These are phyloP conservation scores for Gymnocypris eckloni DNA, from an alignment of 2,797 vertebrate genomes.

Conservation along the genomic window DNA sequence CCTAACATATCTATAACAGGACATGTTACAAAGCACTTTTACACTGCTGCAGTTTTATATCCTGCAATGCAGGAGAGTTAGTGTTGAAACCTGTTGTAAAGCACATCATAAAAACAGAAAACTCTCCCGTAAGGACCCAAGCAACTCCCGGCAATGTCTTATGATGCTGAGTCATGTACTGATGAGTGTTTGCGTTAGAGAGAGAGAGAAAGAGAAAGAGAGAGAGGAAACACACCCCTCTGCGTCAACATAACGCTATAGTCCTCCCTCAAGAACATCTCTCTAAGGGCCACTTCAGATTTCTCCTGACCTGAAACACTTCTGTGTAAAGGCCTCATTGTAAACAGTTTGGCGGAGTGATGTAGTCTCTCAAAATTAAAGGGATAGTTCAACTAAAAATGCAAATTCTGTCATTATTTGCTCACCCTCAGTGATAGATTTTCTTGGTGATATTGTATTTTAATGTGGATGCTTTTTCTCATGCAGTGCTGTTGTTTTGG, in stretches of 20 bases:
- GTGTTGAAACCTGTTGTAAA: slow-evolving; percentile 5
- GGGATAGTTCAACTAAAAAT: background rate
- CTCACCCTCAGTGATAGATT: background rate
- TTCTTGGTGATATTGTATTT: background rate
- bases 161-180: slow-evolving; percentile 60
- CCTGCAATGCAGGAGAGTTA: background rate
- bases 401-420: background rate
- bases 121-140: slow-evolving; percentile 23
- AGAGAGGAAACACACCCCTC: slow-evolving; percentile 22
- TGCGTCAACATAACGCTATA: slow-evolving; percentile 30
- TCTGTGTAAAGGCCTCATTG: slow-evolving; percentile 24
- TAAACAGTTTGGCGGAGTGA: slow-evolving; percentile 23
- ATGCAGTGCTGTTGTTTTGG: background rate
- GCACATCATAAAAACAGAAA: slow-evolving; percentile 38
- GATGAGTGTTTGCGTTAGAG: slow-evolving; percentile 39
- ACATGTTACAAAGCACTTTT: background rate
- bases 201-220: slow-evolving; percentile 11
- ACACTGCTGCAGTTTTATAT: slow-evolving; percentile 7
- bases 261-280: slow-evolving; percentile 42
- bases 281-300: slow-evolving; percentile 43
- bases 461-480: background rate
- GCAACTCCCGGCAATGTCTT: slow-evolving; percentile 34
- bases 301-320: slow-evolving; percentile 22
- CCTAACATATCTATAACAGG: background rate
- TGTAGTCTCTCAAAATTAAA: background rate